phyloP scores from a whole-genome alignment of 2,113 vertebrate genomes.

The Ahaetulla prasina region DNA sequence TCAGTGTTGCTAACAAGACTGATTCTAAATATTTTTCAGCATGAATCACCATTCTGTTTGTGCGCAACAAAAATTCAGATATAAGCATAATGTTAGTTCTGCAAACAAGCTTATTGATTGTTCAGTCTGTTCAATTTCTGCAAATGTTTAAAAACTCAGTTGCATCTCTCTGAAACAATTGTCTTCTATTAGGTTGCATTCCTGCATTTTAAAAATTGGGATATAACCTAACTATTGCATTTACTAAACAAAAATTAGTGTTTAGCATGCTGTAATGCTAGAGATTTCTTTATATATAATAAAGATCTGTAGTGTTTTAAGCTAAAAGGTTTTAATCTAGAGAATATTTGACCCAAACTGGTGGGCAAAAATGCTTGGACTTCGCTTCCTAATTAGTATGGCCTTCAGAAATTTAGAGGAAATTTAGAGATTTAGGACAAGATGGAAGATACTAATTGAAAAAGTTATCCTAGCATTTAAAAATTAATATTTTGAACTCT shows the following conservation, averaged over 20 bases:
- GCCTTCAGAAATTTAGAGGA: neutral
- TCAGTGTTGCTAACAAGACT: neutral
- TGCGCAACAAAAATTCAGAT: neutral
- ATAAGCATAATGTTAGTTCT: neutral
- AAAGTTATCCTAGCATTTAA: neutral
- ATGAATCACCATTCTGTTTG: neutral
- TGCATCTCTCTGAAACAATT: neutral
- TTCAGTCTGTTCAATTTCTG: neutral
- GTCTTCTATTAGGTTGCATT: neutral
- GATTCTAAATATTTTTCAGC: neutral
- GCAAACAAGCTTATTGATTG: neutral
- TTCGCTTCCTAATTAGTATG: neutral
- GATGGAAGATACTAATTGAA: neutral
- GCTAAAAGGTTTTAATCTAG: neutral
- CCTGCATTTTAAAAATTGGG: neutral
- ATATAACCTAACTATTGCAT: neutral
- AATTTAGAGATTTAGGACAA: neutral
- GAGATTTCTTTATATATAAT: neutral
- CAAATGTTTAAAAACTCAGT: neutral
- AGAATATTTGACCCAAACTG: neutral
- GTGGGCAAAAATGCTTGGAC: neutral
- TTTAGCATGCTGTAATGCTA: neutral
- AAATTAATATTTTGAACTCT: neutral
- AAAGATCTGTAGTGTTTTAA: neutral
- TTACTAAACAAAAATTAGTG: neutral